Percentiles rank a stretch among this genome's conserved stretches.
These are phyloP conservation scores for Pterostichus madidus DNA, from an alignment of 2,888 invertebrate species.

Conservation along the genomic window DNA sequence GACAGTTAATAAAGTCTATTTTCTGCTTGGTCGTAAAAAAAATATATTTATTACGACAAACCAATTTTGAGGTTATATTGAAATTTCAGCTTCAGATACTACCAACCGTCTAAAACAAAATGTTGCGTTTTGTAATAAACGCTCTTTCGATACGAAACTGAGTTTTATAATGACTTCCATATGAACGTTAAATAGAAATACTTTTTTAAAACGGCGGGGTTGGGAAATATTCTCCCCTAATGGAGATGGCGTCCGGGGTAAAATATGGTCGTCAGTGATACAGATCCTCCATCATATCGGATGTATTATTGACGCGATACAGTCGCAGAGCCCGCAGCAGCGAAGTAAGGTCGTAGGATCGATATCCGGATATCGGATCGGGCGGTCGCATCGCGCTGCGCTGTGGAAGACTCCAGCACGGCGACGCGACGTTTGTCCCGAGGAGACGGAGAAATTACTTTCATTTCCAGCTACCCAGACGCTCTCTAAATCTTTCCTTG, in stretches of 20 bases:
- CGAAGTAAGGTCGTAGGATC: background rate
- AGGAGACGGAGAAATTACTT: slow-evolving; percentile 34
- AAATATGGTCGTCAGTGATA: slow-evolving; percentile 17
- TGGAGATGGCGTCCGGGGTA: background rate
- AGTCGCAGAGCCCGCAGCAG: background rate
- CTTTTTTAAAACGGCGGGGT: too few species aligned
- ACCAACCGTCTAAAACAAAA: too few species aligned
- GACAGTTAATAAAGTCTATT: too few species aligned
- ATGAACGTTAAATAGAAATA: too few species aligned
- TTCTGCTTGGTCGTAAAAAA: too few species aligned
- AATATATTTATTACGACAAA: too few species aligned
- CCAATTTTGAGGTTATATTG: too few species aligned
- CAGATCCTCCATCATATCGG: slow-evolving; percentile 15
- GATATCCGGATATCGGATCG: slow-evolving; percentile 26
- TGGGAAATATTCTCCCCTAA: too few species aligned
- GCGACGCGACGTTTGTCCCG: slow-evolving; percentile 14
- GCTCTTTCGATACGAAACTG: too few species aligned
- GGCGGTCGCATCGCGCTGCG: background rate
- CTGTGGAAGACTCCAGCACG: background rate
- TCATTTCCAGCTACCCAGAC: slow-evolving; percentile 2
- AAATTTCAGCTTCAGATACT: too few species aligned
- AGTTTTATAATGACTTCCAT: too few species aligned
- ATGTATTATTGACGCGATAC: slow-evolving; percentile 23
- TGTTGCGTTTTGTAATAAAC: too few species aligned
- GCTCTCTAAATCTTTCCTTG: slow-evolving; percentile 27